Evolutionary conservation across 2,797 vertebrate genomes (phyloP), one percentile per base, ranked within the genome.

Genomic region (Cyprinella venusta): DNA sequence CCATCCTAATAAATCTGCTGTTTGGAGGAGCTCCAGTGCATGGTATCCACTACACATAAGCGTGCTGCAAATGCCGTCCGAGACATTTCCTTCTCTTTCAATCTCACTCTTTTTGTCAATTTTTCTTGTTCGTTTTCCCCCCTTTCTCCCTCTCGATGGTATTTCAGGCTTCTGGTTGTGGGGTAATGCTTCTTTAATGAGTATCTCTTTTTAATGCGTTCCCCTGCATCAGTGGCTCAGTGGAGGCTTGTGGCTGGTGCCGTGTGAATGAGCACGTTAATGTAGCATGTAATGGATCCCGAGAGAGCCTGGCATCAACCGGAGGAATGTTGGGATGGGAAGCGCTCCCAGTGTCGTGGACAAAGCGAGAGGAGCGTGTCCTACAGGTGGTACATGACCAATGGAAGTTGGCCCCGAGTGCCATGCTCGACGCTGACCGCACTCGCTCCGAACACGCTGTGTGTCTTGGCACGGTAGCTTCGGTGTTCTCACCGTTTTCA

Each of bases 201-300:
- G 87, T 89, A 90, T 90, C 87, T 90, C 84, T 89, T 90, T 90
- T 90, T 91, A 90, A 91, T 90, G 87, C 64, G 83, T 84, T 84
- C 79, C 76, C 50, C 33, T 63, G 50, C 85, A 79, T 83, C 82
- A 56, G 72, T 52, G 87, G 80, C 77, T 85, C 78, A 88, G 69
- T 82, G 80, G 79, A 70, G 80, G 81, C 75, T 82, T 80, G 48
- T 61, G 74, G 84, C 79, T 76, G 82, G 75, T 83, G 65, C 77
- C 84, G 87, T 89, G 86, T 87, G 88, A 89, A 87, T 71, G 87
- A 86, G 87, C 85, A 76, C 42, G 82, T 87, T 90, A 90, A 90
- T 91, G 87, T 90, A 88, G 85, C 89, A 59, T 85, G 85, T 89
- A 91, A 90, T 88, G 80, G 84, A 87, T 87, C 88, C 84, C 87